Evolutionary conservation across 2,113 vertebrate genomes (phyloP).

Genomic region (Ovis aries): DNA sequence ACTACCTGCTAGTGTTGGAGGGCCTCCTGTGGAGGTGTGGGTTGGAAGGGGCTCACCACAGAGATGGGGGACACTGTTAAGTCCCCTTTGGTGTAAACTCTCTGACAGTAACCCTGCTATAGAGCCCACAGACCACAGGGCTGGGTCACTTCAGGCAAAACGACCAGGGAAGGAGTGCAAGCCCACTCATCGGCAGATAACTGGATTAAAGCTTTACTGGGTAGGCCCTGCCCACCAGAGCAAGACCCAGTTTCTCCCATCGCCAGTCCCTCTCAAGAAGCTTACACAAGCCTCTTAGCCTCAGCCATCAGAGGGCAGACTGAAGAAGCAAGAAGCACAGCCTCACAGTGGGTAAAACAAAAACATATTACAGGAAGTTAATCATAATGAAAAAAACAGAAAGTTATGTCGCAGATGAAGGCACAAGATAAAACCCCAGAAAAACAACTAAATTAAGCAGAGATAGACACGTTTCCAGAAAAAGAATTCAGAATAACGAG

Average conservation of each 20-base stretch:
- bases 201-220: background rate
- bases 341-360: background rate
- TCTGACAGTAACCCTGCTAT: background rate
- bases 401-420: background rate
- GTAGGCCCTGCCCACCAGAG: background rate
- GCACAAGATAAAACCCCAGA: background rate
- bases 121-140: background rate
- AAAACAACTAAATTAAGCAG: background rate
- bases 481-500: background rate
- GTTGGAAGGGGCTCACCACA: background rate
- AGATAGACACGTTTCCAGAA: background rate
- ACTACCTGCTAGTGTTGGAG: background rate
- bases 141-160: background rate
- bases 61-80: background rate
- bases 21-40: background rate
- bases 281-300: background rate
- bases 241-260: background rate
- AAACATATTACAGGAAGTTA: background rate
- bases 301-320: background rate
- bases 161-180: background rate
- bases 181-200: background rate
- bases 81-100: background rate
- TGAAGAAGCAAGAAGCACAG: background rate
- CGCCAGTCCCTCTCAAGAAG: background rate
- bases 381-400: background rate